Conservation (phyloP, 2,888 invertebrate species). For the Mythimna vitellina region DNA sequence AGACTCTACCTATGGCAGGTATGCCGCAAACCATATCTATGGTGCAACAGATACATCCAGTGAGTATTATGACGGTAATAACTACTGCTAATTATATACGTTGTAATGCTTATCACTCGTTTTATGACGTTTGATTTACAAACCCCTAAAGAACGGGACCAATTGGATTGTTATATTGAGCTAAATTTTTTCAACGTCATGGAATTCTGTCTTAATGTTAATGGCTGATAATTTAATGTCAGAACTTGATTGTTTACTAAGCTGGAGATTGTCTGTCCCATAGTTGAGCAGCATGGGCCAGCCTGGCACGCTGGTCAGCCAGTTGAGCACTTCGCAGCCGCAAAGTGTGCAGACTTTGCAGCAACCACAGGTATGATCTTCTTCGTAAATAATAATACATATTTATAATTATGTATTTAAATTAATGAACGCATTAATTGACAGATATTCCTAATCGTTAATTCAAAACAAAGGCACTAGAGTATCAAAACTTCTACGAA, state of each 20-base stretch:
- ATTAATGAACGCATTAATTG: too few relatives aligned
- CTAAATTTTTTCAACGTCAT: constrained; percentile 39
- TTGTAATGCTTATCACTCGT: constrained; percentile 20
- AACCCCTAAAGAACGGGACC: not conserved
- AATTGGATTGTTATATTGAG: not conserved
- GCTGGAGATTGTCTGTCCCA: constrained; percentile 25
- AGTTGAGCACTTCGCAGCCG: constrained; percentile 74
- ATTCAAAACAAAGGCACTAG: too few relatives aligned
- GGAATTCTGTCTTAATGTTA: constrained; percentile 25
- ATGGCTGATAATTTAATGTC: constrained; percentile 30
- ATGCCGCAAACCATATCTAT: constrained; percentile 91
- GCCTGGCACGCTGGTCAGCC: constrained; percentile 83
- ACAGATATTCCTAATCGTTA: too few relatives aligned
- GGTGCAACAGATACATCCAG: constrained; percentile 92
- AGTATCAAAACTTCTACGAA: too few relatives aligned
- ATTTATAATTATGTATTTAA: not conserved
- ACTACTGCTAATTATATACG: constrained; percentile 27
- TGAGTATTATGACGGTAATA: constrained; percentile 73
- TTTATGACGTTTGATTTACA: constrained; percentile 50
- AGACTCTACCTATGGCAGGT: constrained; percentile 85
- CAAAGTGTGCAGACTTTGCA: constrained; percentile 78
- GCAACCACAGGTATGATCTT: constrained; percentile 73
- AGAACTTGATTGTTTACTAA: constrained; percentile 3
- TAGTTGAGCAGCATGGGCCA: constrained; percentile 89
- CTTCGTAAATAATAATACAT: not conserved